Base-by-base conservation (phyloP, 1,140 invertebrate species). In the Orius insidiosus region DNA sequence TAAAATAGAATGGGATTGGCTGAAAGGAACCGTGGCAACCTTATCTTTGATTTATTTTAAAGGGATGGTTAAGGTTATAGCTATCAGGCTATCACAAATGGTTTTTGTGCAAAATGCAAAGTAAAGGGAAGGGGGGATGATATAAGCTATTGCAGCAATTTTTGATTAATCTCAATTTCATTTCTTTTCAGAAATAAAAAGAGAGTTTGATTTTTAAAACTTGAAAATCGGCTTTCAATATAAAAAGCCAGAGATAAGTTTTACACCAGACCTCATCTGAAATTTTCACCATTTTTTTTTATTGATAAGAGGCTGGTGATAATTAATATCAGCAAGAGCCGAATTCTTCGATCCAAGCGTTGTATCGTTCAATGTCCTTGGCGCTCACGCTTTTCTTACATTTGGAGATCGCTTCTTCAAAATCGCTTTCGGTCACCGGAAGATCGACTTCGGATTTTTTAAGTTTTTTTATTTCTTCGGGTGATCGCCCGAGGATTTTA, bases 291-390 rank as follows among this genome's bases (percentile, higher is more conserved):
- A 5, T n/a, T n/a, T n/a, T 18, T 31, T 42, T 30, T 11, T 24
- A 42, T 24, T 24, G 19, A 14, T 24, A 19, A 18, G 30, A 18
- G 19, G 40, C 19, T 13, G 38, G 38, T 15, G 16, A 18, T 2
- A 18, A 14, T 19, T 46, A 50, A 38, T 54, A 72, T 74, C 70
- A 81, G 55, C 76, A 84, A 49, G 89, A 93, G 45, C 94, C 93
- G 63, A 94, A 98, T 67, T 98, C 93, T 42, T 71, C 74, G 88
- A 98, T 97, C 94, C 94, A 98, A 58, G 86, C 83, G 58, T 94
- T 82, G 70, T 98, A 98, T 65, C 93, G 93, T 55, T 93, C 80
- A 48, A 98, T 69, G 68, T 98, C 93, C 51, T 90, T 83, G 58
- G 84, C 77, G 5, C 87, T 93, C 6, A 98, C 93, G 58, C 88